Evolutionary conservation across 2,888 invertebrate genomes (phyloP).

Genomic region (Meiosimyza platycephala): DNA sequence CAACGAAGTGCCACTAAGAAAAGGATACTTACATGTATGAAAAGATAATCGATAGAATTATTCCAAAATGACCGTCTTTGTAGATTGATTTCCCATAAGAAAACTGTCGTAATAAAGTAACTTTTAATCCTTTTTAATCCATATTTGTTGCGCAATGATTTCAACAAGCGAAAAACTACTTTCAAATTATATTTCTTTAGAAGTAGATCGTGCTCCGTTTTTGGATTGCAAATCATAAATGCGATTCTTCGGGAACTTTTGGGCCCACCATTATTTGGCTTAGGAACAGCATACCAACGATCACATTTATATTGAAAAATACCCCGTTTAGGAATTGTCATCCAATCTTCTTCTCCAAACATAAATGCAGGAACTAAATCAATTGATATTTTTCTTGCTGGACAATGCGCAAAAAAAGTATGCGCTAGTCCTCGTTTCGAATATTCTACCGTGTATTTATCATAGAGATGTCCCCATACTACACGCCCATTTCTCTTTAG

Average conservation of each 20-base stretch:
- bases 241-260: slow-evolving; percentile 9
- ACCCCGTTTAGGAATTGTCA: slow-evolving; percentile 25
- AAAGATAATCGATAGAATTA: slow-evolving; percentile 36
- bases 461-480: not conserved
- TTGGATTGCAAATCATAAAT: slow-evolving; percentile 48
- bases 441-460: slow-evolving; percentile 36
- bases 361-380: slow-evolving; percentile 51
- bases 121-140: slow-evolving; percentile 48
- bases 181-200: slow-evolving; percentile 46
- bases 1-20: too few relatives aligned
- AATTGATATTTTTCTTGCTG: slow-evolving; percentile 42
- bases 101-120: slow-evolving; percentile 51
- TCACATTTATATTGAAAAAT: not conserved
- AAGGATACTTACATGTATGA: slow-evolving; percentile 46
- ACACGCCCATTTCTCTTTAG: not conserved
- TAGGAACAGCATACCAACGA: slow-evolving; percentile 47
- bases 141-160: slow-evolving; percentile 47
- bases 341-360: slow-evolving; percentile 40
- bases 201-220: slow-evolving; percentile 46
- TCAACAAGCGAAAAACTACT: slow-evolving; percentile 47
- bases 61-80: slow-evolving; percentile 42
- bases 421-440: slow-evolving; percentile 48
- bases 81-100: slow-evolving; percentile 45
- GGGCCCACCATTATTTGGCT: slow-evolving; percentile 36
- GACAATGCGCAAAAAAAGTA: slow-evolving; percentile 40